A percentile compares a stretch with the other conserved stretches of the same genome.
Evolutionary conservation across 2,113 vertebrate genomes (phyloP).

Genomic region (Microtus oregoni): DNA sequence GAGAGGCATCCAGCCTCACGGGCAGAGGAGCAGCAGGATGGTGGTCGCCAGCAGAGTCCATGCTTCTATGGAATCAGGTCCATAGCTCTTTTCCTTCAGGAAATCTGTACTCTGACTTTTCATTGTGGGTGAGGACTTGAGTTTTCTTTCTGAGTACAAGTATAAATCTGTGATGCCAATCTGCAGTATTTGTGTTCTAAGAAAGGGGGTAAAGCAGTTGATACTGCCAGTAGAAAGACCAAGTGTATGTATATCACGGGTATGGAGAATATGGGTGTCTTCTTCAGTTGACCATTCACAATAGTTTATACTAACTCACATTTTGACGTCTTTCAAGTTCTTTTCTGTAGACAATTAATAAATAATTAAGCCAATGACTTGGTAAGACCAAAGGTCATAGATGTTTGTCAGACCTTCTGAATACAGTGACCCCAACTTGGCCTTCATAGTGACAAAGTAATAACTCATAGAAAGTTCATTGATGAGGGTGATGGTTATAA

Average conservation of each 20-base stretch:
- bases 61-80: slow-evolving; percentile 48
- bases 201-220: neutral
- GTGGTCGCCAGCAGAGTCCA: slow-evolving; percentile 20
- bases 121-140: neutral
- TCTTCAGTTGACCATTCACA: neutral
- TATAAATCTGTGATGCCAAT: neutral
- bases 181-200: neutral
- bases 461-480: too few species aligned
- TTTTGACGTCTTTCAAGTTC: neutral
- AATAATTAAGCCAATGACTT: neutral
- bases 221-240: neutral
- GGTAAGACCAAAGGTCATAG: neutral
- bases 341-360: neutral
- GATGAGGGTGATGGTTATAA: too few species aligned
- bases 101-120: neutral
- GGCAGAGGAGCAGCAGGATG: slow-evolving; percentile 47
- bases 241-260: neutral
- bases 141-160: neutral
- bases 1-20: slow-evolving; percentile 14
- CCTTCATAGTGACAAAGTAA: too few species aligned
- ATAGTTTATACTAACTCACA: neutral
- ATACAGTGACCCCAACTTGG: too few species aligned
- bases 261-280: neutral
- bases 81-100: neutral
- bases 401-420: neutral